Evolutionary conservation across 2,888 invertebrate species (phyloP).

Genomic region (Oxystoma pomonae): DNA sequence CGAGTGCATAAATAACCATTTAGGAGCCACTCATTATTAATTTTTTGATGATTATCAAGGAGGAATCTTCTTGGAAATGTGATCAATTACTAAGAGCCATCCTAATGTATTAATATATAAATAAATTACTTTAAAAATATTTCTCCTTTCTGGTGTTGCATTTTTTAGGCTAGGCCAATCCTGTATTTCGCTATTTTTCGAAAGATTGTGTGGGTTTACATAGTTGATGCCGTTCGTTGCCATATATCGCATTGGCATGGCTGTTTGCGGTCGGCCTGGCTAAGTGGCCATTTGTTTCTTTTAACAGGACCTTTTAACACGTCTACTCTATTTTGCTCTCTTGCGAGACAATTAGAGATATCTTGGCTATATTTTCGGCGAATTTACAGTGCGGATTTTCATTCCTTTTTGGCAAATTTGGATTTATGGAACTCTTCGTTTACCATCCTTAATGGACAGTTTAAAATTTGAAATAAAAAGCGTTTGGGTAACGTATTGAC

Average conservation of each 20-base stretch:
- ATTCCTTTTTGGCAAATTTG: constrained; percentile 12
- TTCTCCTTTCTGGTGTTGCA: too few species aligned
- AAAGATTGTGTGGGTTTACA: constrained; percentile 19
- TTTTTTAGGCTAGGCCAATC: too few species aligned
- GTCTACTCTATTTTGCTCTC: constrained; percentile 45
- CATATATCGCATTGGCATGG: constrained; percentile 37
- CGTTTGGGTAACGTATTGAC: too few species aligned
- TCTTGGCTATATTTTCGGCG: background rate
- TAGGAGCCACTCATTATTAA: too few species aligned
- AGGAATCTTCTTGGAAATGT: too few species aligned
- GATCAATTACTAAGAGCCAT: too few species aligned
- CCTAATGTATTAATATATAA: too few species aligned
- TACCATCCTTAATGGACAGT: background rate
- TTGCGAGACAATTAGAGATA: constrained; percentile 31
- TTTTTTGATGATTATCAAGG: too few species aligned
- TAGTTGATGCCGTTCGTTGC: constrained; percentile 18
- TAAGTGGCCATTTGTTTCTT: constrained; percentile 49
- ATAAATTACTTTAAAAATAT: too few species aligned
- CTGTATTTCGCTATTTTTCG: constrained; percentile 11
- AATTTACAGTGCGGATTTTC: constrained; percentile 7
- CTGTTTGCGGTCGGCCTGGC: constrained; percentile 44
- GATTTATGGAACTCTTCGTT: constrained; percentile 8
- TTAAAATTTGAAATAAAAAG: too few species aligned
- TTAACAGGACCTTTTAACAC: constrained; percentile 45
- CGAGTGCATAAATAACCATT: too few species aligned